These are phyloP conservation scores for Pedetes capensis DNA, from an alignment of 2,113 vertebrate genomes.

Conservation along the genomic window DNA sequence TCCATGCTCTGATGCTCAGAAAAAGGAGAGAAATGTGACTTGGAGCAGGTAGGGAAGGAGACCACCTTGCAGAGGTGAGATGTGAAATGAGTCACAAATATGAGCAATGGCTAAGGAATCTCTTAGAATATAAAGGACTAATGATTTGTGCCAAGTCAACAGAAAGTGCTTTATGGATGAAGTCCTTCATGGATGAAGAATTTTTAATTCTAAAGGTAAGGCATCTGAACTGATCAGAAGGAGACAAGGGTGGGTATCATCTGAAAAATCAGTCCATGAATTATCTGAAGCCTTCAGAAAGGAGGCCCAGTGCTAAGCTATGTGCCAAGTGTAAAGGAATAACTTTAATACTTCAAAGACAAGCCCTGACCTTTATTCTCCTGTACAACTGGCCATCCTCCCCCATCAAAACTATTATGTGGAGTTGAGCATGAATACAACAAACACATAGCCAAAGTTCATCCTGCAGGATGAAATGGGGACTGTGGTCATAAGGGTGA, in stretches of 20 bases:
- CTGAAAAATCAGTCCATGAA: not conserved
- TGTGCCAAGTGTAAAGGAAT: not conserved
- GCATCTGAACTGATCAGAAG: not conserved
- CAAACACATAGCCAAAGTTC: too few relatives aligned
- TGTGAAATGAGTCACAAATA: not conserved
- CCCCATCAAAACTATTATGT: not conserved
- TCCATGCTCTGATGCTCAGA: not conserved
- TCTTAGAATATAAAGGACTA: not conserved
- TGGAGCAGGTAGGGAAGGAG: not conserved
- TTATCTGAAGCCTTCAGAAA: constrained; percentile 8
- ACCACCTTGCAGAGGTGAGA: not conserved
- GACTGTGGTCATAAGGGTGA: not conserved
- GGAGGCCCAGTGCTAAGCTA: not conserved
- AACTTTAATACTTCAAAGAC: not conserved
- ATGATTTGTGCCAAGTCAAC: not conserved
- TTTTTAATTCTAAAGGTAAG: not conserved
- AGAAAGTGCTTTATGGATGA: not conserved
- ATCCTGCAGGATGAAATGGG: not conserved
- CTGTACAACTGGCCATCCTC: not conserved
- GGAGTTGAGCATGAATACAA: not conserved
- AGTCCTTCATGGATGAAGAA: not conserved
- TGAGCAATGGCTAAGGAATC: not conserved
- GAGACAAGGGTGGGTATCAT: not conserved
- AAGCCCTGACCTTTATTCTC: not conserved
- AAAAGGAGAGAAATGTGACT: not conserved